Base-by-base conservation (phyloP, 2,888 invertebrate genomes). In the Gandaritis pyraliata region DNA sequence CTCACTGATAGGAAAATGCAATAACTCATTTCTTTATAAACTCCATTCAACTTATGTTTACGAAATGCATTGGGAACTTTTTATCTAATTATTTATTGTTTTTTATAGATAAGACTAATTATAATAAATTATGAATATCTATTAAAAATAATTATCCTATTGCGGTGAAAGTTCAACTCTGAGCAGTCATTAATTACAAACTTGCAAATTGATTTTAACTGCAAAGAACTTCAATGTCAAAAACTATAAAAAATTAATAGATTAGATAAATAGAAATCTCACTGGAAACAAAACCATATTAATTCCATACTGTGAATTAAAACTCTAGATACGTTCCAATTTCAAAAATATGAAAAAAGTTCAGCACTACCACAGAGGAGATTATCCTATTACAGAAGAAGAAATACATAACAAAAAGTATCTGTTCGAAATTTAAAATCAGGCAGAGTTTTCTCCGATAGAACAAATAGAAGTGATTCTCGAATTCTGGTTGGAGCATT, bases 31-130 rank as follows among this genome's bases (percentile, higher is more conserved):
- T 80, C 73, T 85, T 83, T 83, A 81, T 84, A 80, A 78, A 82
- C 80, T 81, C 62, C 76, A 76, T 82, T 75, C 76, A 78, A 78
- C 79, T 80, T 81, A 79, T 87, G 86, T 88, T 88, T 87, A 81
- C 71, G 63, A 78, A 80, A 75, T 57, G 61, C 65, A 39, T 55
- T 53, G 57, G 46, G 67, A 67, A 70, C 68, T 74, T 75, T 67
- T 72, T 61, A 57, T 50, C 57, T 78, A 82, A 77, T 79, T 79
- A 83, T 81, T 85, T 80, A 81, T 76, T 80, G 72, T 73, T 71
- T 71, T 65, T 48, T 48, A 30, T 48, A 15, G 73, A 80, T 80
- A 78, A 57, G 33, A 18, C 2, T 48, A 23, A 23, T 23, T 23
- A 23, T 23, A 23, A 49, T 66, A 59, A 58, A 65, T 54, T 54